Base-by-base conservation (phyloP, 2,888 invertebrate species). In the Lithosia quadra region DNA sequence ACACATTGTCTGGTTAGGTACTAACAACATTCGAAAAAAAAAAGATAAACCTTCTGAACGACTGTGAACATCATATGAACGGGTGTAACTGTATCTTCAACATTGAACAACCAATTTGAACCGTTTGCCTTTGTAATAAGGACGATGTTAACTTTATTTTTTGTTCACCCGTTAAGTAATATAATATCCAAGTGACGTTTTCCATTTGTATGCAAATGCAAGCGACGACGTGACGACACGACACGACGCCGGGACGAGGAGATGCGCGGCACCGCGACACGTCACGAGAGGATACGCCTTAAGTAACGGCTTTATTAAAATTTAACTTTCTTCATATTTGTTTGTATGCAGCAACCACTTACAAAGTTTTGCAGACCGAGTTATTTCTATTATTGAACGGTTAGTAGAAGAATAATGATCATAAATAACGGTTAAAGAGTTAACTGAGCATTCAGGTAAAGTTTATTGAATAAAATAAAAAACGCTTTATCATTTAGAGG, bases 191-290 rank as follows among this genome's bases (percentile, higher is more conserved):
- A 80, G 84, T 88, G 92, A 91, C 91, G 86, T 84, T 88, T 92
- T 90, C 92, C 88, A 92, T 92, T 91, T 92, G 90, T 90, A 92
- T 92, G 92, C 90, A 90, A 92, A 92, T 92, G 89, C 84, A 85
- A 77, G 74, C 77, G 73, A 71, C 71, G 67, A 68, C 69, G 72
- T 75, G 84, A 76, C 78, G 80, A 74, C 68, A 63, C 57, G n/a
- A n/a, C 72, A 71, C 71, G 70, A 73, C 76, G 76, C 28, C 43
- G 43, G 15, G 39, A 39, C 73, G 71, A 71, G 71, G 72, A 75
- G 78, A 68, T 75, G 64, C 72, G 69, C 70, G 72, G 67, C 68
- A 34, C 15, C 68, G 72, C 66, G 63, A 71, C 69, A 66, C 74
- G 79, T 66, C 71, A 72, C 72, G 77, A 68, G 80, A 81, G 78